Percentiles rank a stretch among this genome's conserved stretches.
Evolutionary conservation across 2,888 invertebrate genomes (phyloP).

Genomic region (Tiliacea aurago): DNA sequence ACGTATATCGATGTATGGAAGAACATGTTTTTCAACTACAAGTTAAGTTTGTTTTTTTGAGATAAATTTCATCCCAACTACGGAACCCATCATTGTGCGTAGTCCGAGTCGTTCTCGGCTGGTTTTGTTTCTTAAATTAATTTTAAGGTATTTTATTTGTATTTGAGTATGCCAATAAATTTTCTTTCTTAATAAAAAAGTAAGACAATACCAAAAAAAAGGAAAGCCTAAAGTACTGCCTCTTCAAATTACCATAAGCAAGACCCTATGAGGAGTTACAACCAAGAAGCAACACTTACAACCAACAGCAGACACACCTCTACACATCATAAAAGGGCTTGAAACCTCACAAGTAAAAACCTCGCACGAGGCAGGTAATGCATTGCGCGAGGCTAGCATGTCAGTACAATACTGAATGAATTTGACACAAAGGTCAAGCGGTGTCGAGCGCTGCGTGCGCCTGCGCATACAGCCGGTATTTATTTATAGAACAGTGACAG

Average conservation of each 20-base stretch:
- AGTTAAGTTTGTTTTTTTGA: too few species aligned
- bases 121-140: too few species aligned
- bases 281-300: background rate
- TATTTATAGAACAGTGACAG: slow-evolving; percentile 68
- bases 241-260: background rate
- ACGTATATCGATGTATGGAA: too few species aligned
- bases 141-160: too few species aligned
- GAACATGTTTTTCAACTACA: too few species aligned
- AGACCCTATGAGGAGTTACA: background rate
- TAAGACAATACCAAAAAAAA: too few species aligned
- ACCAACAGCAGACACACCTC: background rate
- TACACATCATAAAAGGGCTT: slow-evolving; percentile 5
- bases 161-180: too few species aligned
- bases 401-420: slow-evolving; percentile 64
- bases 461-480: slow-evolving; percentile 64
- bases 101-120: too few species aligned
- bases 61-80: too few species aligned
- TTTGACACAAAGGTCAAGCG: slow-evolving; percentile 70
- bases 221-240: too few species aligned
- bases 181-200: too few species aligned
- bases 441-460: slow-evolving; percentile 51
- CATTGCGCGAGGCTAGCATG: slow-evolving; percentile 44
- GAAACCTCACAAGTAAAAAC: slow-evolving; percentile 11
- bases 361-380: slow-evolving; percentile 20
- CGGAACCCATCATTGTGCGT: too few species aligned